Evolutionary conservation across 2,113 vertebrate species (phyloP).

Genomic region (Hippopotamus amphibius): DNA sequence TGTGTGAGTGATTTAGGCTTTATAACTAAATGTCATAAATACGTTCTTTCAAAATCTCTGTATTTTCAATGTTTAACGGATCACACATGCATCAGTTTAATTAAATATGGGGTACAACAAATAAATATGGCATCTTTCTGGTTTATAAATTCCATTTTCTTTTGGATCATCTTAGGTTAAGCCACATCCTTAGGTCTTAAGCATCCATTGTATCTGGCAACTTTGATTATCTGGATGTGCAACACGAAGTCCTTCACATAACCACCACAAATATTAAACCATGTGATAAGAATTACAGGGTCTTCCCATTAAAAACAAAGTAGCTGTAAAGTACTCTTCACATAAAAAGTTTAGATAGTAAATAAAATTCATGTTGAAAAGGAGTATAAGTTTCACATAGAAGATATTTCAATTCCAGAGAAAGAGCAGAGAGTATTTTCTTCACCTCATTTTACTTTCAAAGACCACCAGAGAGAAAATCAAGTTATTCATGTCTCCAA

Average conservation of each 20-base stretch:
- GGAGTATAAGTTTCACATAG: background rate
- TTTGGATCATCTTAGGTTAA: background rate
- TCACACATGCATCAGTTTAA: background rate
- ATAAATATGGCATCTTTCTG: background rate
- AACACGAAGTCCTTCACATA: background rate
- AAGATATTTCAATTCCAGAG: background rate
- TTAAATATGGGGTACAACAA: background rate
- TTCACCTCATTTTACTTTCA: background rate
- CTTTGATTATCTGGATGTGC: background rate
- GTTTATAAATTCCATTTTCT: background rate
- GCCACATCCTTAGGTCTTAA: background rate
- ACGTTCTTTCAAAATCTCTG: background rate
- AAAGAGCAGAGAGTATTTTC: background rate
- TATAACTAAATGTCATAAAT: background rate
- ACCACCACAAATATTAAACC: background rate
- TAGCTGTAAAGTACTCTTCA: background rate
- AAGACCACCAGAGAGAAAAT: slow-evolving; percentile 50
- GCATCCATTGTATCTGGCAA: background rate
- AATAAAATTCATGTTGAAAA: background rate
- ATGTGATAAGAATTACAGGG: background rate
- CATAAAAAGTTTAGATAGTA: background rate
- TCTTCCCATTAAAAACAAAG: background rate
- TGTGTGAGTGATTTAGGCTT: background rate
- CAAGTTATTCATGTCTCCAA: slow-evolving; percentile 39
- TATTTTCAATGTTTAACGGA: background rate